A percentile compares a stretch with the other conserved stretches of the same genome.
These are phyloP conservation scores for Samia ricini DNA, from an alignment of 1,140 invertebrate genomes.

Conservation along the genomic window DNA sequence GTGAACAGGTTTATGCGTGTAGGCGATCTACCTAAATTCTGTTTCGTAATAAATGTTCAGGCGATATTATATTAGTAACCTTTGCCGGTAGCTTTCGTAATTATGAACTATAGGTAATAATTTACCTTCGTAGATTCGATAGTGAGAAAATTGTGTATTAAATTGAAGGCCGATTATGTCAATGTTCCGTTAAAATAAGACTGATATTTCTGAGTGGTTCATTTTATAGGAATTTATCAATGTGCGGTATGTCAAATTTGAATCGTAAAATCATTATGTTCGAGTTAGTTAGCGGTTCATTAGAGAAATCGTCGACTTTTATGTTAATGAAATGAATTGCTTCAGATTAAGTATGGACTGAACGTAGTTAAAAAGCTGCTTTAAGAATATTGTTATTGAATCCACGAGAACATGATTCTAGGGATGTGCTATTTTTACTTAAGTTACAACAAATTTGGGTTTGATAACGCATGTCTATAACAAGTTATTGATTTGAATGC, in stretches of 20 bases:
- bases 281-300: background rate
- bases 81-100: slow-evolving; percentile 3
- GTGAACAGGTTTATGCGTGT: slow-evolving; percentile 6
- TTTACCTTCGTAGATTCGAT: background rate
- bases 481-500: too few relatives aligned
- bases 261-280: background rate
- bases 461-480: too few relatives aligned
- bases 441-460: too few relatives aligned
- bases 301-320: background rate
- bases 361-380: background rate
- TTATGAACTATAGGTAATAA: background rate
- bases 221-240: background rate
- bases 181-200: background rate
- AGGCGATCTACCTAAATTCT: background rate
- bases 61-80: background rate
- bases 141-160: background rate
- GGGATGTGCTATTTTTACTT: background rate
- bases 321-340: background rate
- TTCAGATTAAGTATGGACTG: background rate
- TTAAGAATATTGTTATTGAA: background rate
- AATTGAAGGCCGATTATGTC: background rate
- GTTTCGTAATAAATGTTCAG: slow-evolving; percentile 3
- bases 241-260: background rate
- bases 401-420: background rate
- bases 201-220: background rate